Evolutionary conservation across 2,113 vertebrate genomes (phyloP).

Genomic region (Phalacrocorax aristotelis): DNA sequence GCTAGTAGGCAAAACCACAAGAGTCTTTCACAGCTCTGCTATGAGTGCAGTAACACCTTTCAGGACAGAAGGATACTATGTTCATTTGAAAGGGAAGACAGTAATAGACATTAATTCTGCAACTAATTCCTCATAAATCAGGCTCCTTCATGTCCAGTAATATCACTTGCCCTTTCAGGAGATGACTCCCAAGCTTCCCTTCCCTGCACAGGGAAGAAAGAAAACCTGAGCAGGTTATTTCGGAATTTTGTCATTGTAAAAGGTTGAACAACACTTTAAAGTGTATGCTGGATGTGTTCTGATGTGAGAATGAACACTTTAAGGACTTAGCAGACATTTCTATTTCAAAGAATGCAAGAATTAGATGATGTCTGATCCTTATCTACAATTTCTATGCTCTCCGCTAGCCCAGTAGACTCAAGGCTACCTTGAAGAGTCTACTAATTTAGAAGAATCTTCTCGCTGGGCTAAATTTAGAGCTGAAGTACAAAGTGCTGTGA

Average conservation of each 20-base stretch:
- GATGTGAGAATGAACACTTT: background rate
- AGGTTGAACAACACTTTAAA: background rate
- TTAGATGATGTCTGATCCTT: background rate
- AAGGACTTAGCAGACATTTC: background rate
- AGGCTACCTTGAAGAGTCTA: background rate
- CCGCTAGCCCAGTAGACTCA: background rate
- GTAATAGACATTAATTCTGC: background rate
- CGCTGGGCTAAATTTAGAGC: background rate
- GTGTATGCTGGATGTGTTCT: background rate
- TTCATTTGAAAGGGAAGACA: background rate
- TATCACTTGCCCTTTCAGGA: background rate
- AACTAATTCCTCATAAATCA: background rate
- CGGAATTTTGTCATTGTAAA: background rate
- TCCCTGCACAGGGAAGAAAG: background rate
- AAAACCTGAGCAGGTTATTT: background rate
- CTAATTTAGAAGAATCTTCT: background rate
- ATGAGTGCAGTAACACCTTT: background rate
- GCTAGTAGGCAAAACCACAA: background rate
- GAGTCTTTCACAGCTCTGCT: background rate
- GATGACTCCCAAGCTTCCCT: background rate
- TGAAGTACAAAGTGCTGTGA: background rate
- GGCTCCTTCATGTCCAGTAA: background rate
- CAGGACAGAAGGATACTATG: background rate
- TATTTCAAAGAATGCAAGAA: background rate
- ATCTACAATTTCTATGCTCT: background rate